These are phyloP conservation scores for Antheraea pernyi DNA, from an alignment of 1,140 invertebrate genomes.

Conservation along the genomic window DNA sequence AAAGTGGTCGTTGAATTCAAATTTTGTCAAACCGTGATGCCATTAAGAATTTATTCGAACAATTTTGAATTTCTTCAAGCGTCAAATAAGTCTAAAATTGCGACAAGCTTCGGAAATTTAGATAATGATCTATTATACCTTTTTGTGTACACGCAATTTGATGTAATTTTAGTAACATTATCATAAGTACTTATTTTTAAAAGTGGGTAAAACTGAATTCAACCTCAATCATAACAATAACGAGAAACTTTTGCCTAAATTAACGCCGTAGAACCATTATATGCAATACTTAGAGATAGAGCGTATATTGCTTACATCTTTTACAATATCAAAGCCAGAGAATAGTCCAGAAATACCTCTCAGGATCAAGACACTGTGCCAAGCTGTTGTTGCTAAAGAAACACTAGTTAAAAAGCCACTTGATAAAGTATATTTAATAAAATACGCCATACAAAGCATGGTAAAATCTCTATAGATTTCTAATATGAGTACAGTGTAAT, in stretches of 20 bases:
- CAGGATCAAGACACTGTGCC: no score
- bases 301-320: no score
- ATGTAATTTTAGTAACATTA: slow-evolving; percentile 2
- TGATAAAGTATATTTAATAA: no score
- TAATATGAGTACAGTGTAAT: no score
- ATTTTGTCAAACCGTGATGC: slow-evolving; percentile 38
- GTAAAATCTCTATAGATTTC: no score
- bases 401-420: no score
- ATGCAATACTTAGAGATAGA: no score
- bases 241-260: not conserved
- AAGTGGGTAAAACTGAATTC: not conserved
- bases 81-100: not conserved
- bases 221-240: not conserved
- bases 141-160: not conserved
- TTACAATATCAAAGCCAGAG: no score
- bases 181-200: not conserved
- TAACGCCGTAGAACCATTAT: not conserved
- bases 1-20: slow-evolving; percentile 34
- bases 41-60: slow-evolving; percentile 23
- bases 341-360: no score
- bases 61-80: slow-evolving; percentile 8
- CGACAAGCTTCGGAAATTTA: not conserved
- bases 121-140: not conserved
- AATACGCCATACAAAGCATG: no score
- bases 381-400: no score